Evolutionary conservation across 2,797 vertebrate genomes (phyloP).

Genomic region (Tragopan temminckii): DNA sequence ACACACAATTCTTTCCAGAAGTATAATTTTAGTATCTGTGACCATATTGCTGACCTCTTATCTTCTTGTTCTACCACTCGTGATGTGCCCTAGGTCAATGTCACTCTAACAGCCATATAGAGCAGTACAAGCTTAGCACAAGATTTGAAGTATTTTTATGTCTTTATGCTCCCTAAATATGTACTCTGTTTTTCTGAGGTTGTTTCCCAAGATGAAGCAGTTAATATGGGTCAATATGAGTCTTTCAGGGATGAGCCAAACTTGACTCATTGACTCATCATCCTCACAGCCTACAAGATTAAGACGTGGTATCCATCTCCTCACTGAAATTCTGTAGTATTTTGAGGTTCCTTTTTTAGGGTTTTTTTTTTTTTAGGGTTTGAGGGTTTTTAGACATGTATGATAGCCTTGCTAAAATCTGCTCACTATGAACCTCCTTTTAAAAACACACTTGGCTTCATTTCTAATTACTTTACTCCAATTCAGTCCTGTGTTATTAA

Average conservation of each 20-base stretch:
- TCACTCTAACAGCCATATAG: slow-evolving; percentile 5
- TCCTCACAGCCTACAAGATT: not conserved
- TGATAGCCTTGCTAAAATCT: slow-evolving; percentile 1
- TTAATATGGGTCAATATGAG: slow-evolving; percentile 22
- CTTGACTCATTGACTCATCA: not conserved
- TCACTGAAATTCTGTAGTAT: not conserved
- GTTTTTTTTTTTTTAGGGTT: too few relatives aligned
- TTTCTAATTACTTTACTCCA: not conserved
- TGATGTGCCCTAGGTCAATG: not conserved
- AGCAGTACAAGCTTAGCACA: not conserved
- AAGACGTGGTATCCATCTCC: not conserved
- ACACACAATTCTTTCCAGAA: not conserved
- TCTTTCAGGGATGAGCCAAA: not conserved
- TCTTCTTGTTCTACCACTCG: slow-evolving; percentile 15
- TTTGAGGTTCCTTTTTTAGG: not conserved
- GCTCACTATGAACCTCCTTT: not conserved
- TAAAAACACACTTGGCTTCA: not conserved
- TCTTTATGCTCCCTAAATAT: not conserved
- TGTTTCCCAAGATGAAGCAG: not conserved
- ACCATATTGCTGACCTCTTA: not conserved
- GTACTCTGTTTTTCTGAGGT: not conserved
- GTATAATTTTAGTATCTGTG: not conserved
- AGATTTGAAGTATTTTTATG: not conserved
- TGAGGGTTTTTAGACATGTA: slow-evolving; percentile 10
- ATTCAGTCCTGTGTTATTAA: slow-evolving; percentile 5